A percentile compares a stretch with the other conserved stretches of the same genome.
Conservation (phyloP, 2,113 vertebrate genomes). For the Myrmecophaga tridactyla region DNA sequence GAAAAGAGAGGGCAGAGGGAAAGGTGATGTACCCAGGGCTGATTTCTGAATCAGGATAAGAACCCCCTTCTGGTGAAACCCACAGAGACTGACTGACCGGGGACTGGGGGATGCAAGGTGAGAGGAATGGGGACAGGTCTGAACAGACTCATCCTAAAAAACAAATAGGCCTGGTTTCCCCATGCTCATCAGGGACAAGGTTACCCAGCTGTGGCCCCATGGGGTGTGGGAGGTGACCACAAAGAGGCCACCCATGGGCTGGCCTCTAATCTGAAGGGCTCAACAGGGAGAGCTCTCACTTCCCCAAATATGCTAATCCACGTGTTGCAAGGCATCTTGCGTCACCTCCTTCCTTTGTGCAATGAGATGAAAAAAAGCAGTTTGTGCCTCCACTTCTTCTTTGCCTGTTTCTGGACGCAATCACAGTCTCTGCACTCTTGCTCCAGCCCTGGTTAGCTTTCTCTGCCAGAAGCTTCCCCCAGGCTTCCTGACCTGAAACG, state of each 20-base stretch:
- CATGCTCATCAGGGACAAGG: not conserved
- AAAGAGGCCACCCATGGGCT: not conserved
- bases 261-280: conserved; percentile 6
- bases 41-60: not conserved
- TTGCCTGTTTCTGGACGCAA: not conserved
- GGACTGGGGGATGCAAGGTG: not conserved
- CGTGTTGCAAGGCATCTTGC: conserved; percentile 63
- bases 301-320: conserved; percentile 59
- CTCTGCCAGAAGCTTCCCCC: not conserved
- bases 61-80: not conserved
- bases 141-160: not conserved
- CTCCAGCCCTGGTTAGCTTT: not conserved
- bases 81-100: not conserved
- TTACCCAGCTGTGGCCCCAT: not conserved
- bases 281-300: conserved; percentile 50
- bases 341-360: conserved; percentile 67
- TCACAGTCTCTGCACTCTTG: not conserved
- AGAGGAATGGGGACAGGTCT: rapidly evolving
- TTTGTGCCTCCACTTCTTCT: conserved; percentile 57
- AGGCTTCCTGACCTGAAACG: not conserved
- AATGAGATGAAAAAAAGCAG: conserved; percentile 60
- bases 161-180: not conserved
- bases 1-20: not conserved
- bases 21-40: not conserved
- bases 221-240: not conserved